Conservation (phyloP, 2,797 vertebrate species). For the Smutsia temminckii region DNA sequence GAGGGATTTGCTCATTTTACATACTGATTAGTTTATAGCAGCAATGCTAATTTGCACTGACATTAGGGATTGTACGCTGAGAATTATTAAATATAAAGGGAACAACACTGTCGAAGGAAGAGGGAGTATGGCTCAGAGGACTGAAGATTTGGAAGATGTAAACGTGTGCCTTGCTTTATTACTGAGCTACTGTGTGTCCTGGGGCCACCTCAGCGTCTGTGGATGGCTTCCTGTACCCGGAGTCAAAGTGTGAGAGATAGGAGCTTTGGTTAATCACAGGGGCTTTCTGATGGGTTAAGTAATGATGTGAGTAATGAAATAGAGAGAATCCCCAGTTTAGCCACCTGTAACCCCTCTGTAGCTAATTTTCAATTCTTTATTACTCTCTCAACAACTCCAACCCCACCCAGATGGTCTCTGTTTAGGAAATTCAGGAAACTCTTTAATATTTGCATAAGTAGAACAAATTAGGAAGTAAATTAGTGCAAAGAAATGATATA, state of each 20-base stretch:
- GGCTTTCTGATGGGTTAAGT: constrained; percentile 51
- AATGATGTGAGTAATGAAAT: constrained; percentile 50
- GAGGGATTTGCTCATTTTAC: constrained; percentile 49
- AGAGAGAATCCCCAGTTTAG: constrained; percentile 31
- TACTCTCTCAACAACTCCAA: constrained; percentile 49
- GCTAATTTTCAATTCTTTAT: constrained; percentile 63
- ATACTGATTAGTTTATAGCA: constrained; percentile 57
- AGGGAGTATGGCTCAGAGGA: background rate
- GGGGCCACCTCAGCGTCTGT: background rate
- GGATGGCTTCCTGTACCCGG: background rate
- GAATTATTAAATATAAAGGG: background rate
- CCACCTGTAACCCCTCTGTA: background rate
- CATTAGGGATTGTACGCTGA: constrained; percentile 36
- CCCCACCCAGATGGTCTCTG: constrained; percentile 55
- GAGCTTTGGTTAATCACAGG: background rate
- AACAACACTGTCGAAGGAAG: background rate
- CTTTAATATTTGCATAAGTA: constrained; percentile 55
- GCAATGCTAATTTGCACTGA: constrained; percentile 35
- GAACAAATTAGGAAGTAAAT: constrained; percentile 54
- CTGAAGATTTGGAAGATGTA: background rate
- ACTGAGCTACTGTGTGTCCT: background rate
- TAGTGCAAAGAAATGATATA: constrained; percentile 36
- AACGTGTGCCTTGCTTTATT: background rate
- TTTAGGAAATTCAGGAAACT: constrained; percentile 56
- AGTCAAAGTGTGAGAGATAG: background rate